Base-by-base conservation (phyloP, 2,113 vertebrate genomes). In the Corvus moneduloides region DNA sequence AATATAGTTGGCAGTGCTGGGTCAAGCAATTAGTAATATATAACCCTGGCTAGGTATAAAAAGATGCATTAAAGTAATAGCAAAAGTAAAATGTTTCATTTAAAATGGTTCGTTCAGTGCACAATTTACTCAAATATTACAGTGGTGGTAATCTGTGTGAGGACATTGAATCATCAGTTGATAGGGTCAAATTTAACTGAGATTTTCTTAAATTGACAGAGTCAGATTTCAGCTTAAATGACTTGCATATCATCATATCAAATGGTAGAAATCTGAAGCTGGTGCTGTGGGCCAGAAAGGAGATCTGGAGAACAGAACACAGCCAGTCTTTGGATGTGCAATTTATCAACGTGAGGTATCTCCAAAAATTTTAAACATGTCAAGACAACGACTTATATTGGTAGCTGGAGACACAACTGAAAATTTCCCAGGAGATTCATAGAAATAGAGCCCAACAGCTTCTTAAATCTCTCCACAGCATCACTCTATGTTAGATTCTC, bases 21-120 rank as follows among this genome's bases (percentile, higher is more conserved):
- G 74, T 97, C 91, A 96, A 91, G 81, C 61, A 95, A 94, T 97
- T 94, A 95, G 86, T 61, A 89, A 91, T 87, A 90, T 75, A 95
- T 92, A 96, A 87, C 48, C 44, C 68, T 93, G 74, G 62, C 48
- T 67, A 33, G 54, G 77, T 77, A 92, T 81, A 90, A 95, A 94
- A 96, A 77, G 30, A 89, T 93, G 41, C 81, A 96, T 94, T 94
- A 95, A 93, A 87, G 76, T 95, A 95, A 95, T 92, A 91, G 89
- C 43, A 68, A 82, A 92, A 90, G 49, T 55, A 54, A 69, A 87
- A 77, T 27, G 63, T 33, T 77, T 77, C 37, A 33, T 61, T 61
- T 93, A 72, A 94, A 92, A 92, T 43, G 24, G 77, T 82, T 91
- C 89, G 67, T 94, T 96, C 74, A 71, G 63, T 51, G 92, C 95